phyloP scores from a whole-genome alignment of 2,113 vertebrate genomes.

The Dasyornis broadbenti region DNA sequence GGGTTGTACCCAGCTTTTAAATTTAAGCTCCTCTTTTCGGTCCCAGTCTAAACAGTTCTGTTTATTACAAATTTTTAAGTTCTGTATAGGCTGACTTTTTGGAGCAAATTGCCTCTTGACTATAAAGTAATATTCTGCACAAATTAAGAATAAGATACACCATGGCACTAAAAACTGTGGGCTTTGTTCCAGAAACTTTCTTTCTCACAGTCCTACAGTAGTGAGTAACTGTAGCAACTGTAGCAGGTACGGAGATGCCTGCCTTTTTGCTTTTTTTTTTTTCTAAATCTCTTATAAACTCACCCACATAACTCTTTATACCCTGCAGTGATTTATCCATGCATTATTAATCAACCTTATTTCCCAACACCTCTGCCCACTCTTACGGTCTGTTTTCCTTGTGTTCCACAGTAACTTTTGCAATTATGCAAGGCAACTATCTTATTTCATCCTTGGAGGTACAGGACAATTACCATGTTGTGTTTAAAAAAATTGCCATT shows the following conservation, averaged over 20 bases:
- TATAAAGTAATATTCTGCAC: neutral
- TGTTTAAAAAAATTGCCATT: neutral
- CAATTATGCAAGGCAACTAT: neutral
- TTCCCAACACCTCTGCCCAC: conserved; percentile 8
- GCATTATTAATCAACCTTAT: neutral
- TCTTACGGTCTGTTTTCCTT: neutral
- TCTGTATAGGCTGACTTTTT: neutral
- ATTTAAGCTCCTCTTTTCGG: neutral
- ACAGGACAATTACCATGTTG: neutral
- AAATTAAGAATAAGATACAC: neutral
- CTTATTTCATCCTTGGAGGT: neutral
- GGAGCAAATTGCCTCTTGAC: neutral
- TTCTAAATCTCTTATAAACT: neutral
- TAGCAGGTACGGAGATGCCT: neutral
- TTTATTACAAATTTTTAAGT: neutral
- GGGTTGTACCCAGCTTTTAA: neutral
- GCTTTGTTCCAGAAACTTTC: neutral
- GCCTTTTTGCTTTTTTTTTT: neutral
- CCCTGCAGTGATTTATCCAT: neutral
- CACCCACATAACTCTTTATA: neutral
- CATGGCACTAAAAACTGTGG: neutral
- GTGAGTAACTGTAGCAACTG: neutral
- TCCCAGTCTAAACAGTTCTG: neutral
- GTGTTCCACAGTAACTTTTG: neutral
- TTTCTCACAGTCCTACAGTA: neutral